Percentiles rank a stretch among this genome's conserved stretches.
These are phyloP conservation scores for Denticeps clupeoides DNA, from an alignment of 2,797 vertebrate genomes.

Conservation along the genomic window DNA sequence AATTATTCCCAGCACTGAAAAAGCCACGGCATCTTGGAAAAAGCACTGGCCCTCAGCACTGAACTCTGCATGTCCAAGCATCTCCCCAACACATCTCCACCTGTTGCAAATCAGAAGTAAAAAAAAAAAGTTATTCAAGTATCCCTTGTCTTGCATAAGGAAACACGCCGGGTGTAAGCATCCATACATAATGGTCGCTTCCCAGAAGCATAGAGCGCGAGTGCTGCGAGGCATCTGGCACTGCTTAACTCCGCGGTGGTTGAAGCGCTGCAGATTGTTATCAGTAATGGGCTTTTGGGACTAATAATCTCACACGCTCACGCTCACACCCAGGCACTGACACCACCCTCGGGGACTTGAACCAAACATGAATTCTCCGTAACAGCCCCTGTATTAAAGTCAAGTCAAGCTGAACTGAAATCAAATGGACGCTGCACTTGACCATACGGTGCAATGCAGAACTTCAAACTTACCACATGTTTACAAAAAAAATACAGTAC, in stretches of 20 bases:
- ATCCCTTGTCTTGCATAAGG: no score
- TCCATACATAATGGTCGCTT: conserved; percentile 1
- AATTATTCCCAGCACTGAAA: conserved; percentile 34
- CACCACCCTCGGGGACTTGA: no score
- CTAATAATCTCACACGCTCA: not conserved
- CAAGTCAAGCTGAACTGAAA: no score
- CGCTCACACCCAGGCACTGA: not conserved
- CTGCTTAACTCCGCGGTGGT: conserved; percentile 16
- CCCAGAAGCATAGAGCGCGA: conserved; percentile 1
- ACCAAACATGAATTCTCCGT: no score
- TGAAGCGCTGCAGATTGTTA: conserved; percentile 19
- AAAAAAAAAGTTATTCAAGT: not conserved
- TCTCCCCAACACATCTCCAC: not conserved
- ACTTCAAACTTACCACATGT: no score
- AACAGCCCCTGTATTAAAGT: no score
- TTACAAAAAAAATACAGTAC: no score
- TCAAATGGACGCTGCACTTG: no score
- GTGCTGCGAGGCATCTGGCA: conserved; percentile 21
- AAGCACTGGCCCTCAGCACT: not conserved
- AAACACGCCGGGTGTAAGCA: not conserved
- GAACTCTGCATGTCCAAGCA: not conserved
- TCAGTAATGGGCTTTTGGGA: conserved; percentile 11
- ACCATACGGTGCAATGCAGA: no score
- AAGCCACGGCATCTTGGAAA: not conserved
- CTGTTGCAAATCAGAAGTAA: no score